A percentile compares a stretch with the other conserved stretches of the same genome.
Evolutionary conservation across 2,888 invertebrate species (phyloP).

Genomic region (Loripinus fragilis): DNA sequence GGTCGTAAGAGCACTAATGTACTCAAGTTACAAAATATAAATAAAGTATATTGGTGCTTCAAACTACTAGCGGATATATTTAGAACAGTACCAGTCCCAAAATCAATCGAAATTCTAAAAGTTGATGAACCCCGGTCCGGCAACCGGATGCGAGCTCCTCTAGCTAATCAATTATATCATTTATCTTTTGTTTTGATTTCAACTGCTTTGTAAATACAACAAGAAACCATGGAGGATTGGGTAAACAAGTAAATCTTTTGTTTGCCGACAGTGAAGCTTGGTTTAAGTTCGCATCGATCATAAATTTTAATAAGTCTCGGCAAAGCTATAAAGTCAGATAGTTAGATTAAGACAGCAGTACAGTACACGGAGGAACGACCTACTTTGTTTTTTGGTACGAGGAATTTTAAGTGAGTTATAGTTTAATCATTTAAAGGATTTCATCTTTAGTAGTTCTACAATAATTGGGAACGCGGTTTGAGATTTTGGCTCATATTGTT

Average conservation of each 20-base stretch:
- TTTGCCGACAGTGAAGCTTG: conserved; percentile 7
- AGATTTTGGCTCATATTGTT: too few relatives aligned
- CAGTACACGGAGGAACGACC: too few relatives aligned
- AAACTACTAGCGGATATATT: background rate
- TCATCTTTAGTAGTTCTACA: too few relatives aligned
- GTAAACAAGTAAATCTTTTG: background rate
- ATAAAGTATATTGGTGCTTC: too few relatives aligned
- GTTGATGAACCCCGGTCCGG: background rate
- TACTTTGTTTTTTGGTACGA: too few relatives aligned
- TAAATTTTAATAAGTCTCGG: background rate
- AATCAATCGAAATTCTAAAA: background rate
- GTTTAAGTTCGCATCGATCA: conserved; percentile 5
- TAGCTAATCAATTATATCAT: background rate
- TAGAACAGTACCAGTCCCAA: background rate
- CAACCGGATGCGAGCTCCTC: background rate
- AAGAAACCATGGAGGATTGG: background rate
- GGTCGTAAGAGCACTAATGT: too few relatives aligned
- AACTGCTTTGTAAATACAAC: conserved; percentile 1
- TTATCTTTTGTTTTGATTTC: conserved; percentile 11
- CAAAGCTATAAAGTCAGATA: too few relatives aligned
- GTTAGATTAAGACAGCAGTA: too few relatives aligned
- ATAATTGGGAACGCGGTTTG: too few relatives aligned
- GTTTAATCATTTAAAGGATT: too few relatives aligned
- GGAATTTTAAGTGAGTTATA: too few relatives aligned
- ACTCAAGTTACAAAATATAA: too few relatives aligned